Conservation (phyloP, 35 echinoderm and acorn worm genomes). For the Eucidaris tribuloides region DNA sequence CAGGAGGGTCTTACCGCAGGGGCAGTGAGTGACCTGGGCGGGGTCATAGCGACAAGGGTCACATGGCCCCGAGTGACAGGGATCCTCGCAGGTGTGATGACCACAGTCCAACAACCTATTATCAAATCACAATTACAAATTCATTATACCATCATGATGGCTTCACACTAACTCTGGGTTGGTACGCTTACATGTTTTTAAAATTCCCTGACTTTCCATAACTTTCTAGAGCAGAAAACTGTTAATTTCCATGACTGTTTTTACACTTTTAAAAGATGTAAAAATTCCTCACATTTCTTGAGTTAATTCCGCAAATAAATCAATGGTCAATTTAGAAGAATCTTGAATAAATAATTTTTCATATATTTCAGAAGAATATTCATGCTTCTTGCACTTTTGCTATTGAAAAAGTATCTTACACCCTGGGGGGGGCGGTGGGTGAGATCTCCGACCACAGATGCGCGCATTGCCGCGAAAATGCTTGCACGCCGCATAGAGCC, state of each 20-base stretch:
- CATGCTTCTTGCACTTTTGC: too few relatives aligned
- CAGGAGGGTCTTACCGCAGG: conserved; percentile 72
- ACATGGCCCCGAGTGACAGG: conserved; percentile 74
- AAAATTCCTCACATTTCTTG: background rate
- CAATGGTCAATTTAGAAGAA: too few relatives aligned
- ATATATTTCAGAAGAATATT: too few relatives aligned
- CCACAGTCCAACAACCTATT: conserved; percentile 72
- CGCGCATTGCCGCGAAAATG: too few relatives aligned
- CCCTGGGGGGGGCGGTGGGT: too few relatives aligned
- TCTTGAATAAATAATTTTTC: too few relatives aligned
- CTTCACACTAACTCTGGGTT: background rate
- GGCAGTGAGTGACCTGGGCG: conserved; percentile 64
- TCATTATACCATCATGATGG: background rate
- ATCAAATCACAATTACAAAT: background rate
- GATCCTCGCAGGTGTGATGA: conserved; percentile 58
- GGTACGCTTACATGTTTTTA: background rate
- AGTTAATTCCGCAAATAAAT: too few relatives aligned
- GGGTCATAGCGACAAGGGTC: conserved; percentile 68
- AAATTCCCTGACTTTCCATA: background rate
- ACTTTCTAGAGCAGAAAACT: background rate
- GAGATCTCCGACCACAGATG: too few relatives aligned
- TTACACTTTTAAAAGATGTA: background rate
- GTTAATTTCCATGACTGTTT: too few relatives aligned
- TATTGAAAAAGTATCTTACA: too few relatives aligned
- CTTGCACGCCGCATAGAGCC: too few relatives aligned